Conservation (phyloP, 2,888 invertebrate species). For the Octodonta nipae region DNA sequence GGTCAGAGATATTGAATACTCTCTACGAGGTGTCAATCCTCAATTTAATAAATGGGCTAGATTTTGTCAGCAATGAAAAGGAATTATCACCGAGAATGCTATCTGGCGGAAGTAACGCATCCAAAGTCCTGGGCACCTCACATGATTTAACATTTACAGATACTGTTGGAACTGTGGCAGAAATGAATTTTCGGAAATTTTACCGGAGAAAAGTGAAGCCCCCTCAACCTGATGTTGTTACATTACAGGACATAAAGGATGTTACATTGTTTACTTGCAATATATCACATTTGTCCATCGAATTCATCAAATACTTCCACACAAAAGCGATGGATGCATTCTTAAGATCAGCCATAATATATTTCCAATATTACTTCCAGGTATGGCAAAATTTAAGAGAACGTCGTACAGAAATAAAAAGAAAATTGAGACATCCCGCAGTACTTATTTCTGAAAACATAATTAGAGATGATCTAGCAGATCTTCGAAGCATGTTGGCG, state of each 20-base stretch:
- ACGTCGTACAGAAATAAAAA: slow-evolving; percentile 38
- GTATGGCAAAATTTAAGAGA: too few species aligned
- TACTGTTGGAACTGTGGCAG: too few species aligned
- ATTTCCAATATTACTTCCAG: slow-evolving; percentile 49
- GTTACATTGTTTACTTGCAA: slow-evolving; percentile 46
- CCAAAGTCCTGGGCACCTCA: too few species aligned
- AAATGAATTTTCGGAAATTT: too few species aligned
- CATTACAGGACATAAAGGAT: slow-evolving; percentile 48
- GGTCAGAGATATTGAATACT: too few species aligned
- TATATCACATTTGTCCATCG: slow-evolving; percentile 39
- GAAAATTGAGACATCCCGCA: slow-evolving; percentile 42
- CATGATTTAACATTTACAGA: too few species aligned
- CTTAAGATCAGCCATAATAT: slow-evolving; percentile 48
- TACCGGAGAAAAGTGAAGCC: slow-evolving; percentile 45
- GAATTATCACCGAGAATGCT: too few species aligned
- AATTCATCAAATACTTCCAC: slow-evolving; percentile 48
- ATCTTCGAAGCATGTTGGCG: slow-evolving; percentile 45
- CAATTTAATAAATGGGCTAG: too few species aligned
- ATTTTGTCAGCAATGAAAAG: too few species aligned
- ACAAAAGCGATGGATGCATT: slow-evolving; percentile 46
- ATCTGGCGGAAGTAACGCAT: too few species aligned
- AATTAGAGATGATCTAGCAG: slow-evolving; percentile 42
- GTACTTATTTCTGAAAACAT: slow-evolving; percentile 38
- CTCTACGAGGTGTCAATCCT: too few species aligned
- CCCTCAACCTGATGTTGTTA: slow-evolving; percentile 43